phyloP scores from a whole-genome alignment of 2,113 vertebrate species.

The Corapipo altera region DNA sequence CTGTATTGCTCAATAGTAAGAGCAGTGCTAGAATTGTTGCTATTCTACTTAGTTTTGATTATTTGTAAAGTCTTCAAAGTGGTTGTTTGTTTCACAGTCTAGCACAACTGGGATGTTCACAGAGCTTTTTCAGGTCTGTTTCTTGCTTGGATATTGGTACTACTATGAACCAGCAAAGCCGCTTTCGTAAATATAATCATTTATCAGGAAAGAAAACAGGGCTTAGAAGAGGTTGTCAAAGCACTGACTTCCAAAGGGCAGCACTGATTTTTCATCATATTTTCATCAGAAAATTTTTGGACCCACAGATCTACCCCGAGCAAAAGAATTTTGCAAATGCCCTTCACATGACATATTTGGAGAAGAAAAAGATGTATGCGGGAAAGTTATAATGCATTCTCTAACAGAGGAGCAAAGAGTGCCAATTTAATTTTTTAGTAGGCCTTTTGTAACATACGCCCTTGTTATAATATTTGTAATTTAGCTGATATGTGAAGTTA shows the following conservation, averaged over 20 bases:
- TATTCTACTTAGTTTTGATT: background rate
- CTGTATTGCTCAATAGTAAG: background rate
- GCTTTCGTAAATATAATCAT: background rate
- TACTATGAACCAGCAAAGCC: background rate
- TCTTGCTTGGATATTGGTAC: background rate
- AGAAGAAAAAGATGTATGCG: background rate
- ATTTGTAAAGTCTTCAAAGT: background rate
- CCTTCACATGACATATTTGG: background rate
- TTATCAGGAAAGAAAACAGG: background rate
- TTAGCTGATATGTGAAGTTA: background rate
- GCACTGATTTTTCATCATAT: background rate
- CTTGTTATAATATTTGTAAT: background rate
- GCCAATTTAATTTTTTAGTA: background rate
- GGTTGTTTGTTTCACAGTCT: background rate
- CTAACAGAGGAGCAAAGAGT: background rate
- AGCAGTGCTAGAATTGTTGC: background rate
- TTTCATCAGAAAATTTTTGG: background rate
- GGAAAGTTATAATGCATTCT: background rate
- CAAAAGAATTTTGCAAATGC: background rate
- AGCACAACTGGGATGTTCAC: background rate
- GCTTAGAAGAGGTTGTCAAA: background rate
- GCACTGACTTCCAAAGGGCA: background rate
- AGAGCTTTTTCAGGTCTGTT: background rate
- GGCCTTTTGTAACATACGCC: background rate
- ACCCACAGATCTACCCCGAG: background rate